phyloP scores from a whole-genome alignment of 35 echinoderm and acorn worm species.

The Ptychodera flava region DNA sequence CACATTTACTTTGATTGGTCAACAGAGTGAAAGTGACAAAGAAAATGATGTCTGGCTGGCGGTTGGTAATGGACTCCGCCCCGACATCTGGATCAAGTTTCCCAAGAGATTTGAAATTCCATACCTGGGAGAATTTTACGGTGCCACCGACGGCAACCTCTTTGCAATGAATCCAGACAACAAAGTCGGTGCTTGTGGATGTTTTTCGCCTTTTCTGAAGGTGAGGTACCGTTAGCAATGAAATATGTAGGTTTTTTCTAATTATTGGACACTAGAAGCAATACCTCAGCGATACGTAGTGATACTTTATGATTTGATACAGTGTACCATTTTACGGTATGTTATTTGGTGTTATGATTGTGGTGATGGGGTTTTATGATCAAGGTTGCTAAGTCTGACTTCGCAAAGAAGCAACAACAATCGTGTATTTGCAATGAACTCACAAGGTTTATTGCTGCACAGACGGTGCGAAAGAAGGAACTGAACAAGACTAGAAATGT shows the following conservation, averaged over 20 bases:
- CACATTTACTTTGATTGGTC: conserved; percentile 19
- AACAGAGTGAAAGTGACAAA: conserved; percentile 47
- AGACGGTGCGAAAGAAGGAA: too few relatives aligned
- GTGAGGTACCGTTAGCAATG: conserved; percentile 10
- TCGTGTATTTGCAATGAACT: too few relatives aligned
- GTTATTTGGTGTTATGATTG: too few relatives aligned
- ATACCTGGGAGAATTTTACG: conserved; percentile 48
- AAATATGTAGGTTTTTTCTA: neutral
- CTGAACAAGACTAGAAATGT: too few relatives aligned
- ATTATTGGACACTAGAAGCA: neutral
- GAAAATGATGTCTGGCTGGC: conserved; percentile 25
- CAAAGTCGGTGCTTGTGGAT: conserved; percentile 47
- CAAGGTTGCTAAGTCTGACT: too few relatives aligned
- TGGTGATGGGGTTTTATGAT: too few relatives aligned
- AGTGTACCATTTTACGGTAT: too few relatives aligned
- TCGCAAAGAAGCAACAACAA: too few relatives aligned
- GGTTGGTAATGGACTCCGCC: conserved; percentile 60
- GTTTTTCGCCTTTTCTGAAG: conserved; percentile 25
- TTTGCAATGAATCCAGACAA: conserved; percentile 44
- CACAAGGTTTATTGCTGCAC: too few relatives aligned
- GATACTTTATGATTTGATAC: too few relatives aligned
- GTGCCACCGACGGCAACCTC: conserved; percentile 42
- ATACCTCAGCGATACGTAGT: neutral
- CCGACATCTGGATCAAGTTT: conserved; percentile 74
- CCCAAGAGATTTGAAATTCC: conserved; percentile 48